Evolutionary conservation across 1,140 invertebrate genomes (phyloP), one percentile per base, ranked within the genome.

Genomic region (Drosophila albomicans): DNA sequence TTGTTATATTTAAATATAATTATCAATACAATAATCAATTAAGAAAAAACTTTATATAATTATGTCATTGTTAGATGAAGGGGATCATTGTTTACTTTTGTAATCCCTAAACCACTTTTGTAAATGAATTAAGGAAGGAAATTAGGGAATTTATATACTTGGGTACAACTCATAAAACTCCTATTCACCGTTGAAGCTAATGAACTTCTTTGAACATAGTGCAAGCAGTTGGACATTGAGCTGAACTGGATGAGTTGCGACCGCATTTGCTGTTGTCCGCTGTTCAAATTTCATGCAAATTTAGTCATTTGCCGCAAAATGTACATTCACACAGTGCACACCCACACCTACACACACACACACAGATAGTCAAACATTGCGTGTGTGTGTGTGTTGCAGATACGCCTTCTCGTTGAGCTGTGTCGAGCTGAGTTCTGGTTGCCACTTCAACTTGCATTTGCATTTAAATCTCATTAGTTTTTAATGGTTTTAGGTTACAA

Each of bases 391-490:
- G 35, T 41, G 35, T 41, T 58, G 35, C 48, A 54, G 45, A 51
- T 56, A 64, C 70, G 68, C 66, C 32, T 35, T 41, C 5, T 11
- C 54, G 35, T 30, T 56, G 13, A 38, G 5, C 13, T 10, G 49
- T 1, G 5, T 4, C 25, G 54, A 57, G 15, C 54, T 56, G 52
- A 56, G 54, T 41, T 38, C 15, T 62, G 59, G 32, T 20, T 41
- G 59, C 64, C 69, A 78, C 75, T 81, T 75, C 41, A 76, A 73
- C 65, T 65, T 69, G 86, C 79, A 88, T 88, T 88, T 88, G 81
- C 85, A 88, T 88, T 88, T 88, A 89, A 89, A 88, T 85, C 85
- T 88, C 85, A 88, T 88, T 88, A 88, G 85, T 85, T 88, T 88
- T 81, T 88, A 88, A 88, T 89, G 85, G 81, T 85, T 88, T 87